Percentiles rank a stretch among this genome's conserved stretches.
Conservation (phyloP, 2,797 vertebrate genomes). For the Lateolabrax maculatus region DNA sequence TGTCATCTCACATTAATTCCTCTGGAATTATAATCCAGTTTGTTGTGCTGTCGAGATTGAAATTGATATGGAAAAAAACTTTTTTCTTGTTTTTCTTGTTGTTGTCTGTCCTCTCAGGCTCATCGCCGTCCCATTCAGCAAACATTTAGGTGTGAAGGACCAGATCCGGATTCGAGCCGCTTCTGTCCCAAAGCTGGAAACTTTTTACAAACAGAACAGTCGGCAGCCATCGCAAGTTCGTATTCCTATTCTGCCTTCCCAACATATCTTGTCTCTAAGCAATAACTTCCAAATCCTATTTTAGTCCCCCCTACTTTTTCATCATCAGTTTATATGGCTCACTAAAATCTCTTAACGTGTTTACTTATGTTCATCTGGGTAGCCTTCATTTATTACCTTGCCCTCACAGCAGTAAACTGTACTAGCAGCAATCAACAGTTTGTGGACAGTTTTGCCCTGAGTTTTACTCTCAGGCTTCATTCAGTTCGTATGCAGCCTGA, state of each 20-base stretch:
- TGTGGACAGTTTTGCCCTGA: not conserved
- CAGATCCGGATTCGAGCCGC: slow-evolving; percentile 74
- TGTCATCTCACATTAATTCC: slow-evolving; percentile 12
- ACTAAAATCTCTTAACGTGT: not conserved
- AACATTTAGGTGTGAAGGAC: slow-evolving; percentile 87
- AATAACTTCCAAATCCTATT: not conserved
- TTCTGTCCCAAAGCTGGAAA: slow-evolving; percentile 84
- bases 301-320: not conserved
- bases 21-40: not conserved
- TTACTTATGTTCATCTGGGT: not conserved
- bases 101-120: slow-evolving; percentile 77
- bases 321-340: not conserved
- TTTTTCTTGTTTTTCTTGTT: not conserved
- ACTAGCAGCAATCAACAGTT: not conserved
- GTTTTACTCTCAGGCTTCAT: not conserved
- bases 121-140: slow-evolving; percentile 88
- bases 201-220: slow-evolving; percentile 81
- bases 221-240: slow-evolving; percentile 85
- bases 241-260: slow-evolving; percentile 10
- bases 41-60: not conserved
- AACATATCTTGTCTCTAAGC: not conserved
- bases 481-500: not conserved
- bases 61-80: not conserved
- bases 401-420: not conserved
- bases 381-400: not conserved